These are phyloP conservation scores for Drosophila formosana DNA, from an alignment of 2,888 invertebrate species.

Conservation along the genomic window DNA sequence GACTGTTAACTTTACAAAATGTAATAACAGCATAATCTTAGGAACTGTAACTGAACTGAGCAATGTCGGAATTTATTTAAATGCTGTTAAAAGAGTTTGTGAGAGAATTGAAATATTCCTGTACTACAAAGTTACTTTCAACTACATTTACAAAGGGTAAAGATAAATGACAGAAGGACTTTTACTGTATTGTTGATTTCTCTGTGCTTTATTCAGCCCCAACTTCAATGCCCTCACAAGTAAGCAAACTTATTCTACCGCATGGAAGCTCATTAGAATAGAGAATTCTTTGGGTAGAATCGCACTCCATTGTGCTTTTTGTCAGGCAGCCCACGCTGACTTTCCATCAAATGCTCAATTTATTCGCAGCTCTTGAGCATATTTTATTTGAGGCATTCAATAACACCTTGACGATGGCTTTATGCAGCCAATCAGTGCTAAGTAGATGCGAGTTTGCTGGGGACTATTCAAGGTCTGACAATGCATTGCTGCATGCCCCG, in stretches of 20 bases:
- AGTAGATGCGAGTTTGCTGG: conserved; percentile 48
- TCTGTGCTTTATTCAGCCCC: not conserved
- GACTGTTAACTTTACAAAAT: too few relatives aligned
- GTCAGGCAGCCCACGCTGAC: conserved; percentile 53
- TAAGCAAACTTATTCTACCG: not conserved
- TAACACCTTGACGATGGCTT: conserved; percentile 37
- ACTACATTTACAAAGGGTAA: too few relatives aligned
- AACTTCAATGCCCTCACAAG: not conserved
- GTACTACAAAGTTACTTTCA: too few relatives aligned
- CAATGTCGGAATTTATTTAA: too few relatives aligned
- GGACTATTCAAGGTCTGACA: conserved; percentile 58
- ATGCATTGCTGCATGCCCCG: conserved; percentile 44
- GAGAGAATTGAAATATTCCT: too few relatives aligned
- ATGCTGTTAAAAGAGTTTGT: too few relatives aligned
- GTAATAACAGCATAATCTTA: too few relatives aligned
- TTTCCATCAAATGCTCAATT: conserved; percentile 54
- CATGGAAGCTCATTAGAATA: not conserved
- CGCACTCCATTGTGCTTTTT: not conserved
- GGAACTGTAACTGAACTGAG: too few relatives aligned
- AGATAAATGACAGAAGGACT: too few relatives aligned
- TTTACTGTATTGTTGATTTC: too few relatives aligned
- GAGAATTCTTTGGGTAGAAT: not conserved
- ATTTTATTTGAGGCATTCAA: conserved; percentile 37
- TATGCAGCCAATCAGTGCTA: conserved; percentile 73
- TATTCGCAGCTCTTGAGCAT: conserved; percentile 18